These are phyloP conservation scores for Leptodirus hochenwartii DNA, from an alignment of 2,888 invertebrate species.

Conservation along the genomic window DNA sequence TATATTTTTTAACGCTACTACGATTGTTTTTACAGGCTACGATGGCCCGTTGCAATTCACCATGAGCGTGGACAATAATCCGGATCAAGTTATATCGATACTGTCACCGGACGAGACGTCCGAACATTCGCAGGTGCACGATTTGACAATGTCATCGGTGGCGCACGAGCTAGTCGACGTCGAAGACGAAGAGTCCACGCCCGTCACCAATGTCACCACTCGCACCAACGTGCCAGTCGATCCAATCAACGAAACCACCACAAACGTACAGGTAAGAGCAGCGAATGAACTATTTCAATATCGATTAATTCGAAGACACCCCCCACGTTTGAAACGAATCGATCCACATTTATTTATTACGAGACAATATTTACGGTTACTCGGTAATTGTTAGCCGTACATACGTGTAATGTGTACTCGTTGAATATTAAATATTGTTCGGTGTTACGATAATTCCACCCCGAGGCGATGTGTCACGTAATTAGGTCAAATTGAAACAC, in stretches of 20 bases:
- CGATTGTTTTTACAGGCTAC: constrained; percentile 38
- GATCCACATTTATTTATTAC: no score
- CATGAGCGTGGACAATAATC: constrained; percentile 57
- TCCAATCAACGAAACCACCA: constrained; percentile 17
- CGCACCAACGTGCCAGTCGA: constrained; percentile 21
- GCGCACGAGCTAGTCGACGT: constrained; percentile 26
- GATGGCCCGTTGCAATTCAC: constrained; percentile 78
- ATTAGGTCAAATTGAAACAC: no score
- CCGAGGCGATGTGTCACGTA: no score
- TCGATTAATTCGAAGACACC: no score
- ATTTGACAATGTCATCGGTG: constrained; percentile 13
- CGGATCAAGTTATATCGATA: constrained; percentile 49
- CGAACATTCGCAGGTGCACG: constrained; percentile 12
- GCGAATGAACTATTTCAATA: no score
- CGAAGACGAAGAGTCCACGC: constrained; percentile 43
- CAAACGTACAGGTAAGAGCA: no score
- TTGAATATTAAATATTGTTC: no score
- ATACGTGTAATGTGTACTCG: no score
- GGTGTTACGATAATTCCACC: no score
- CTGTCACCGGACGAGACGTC: constrained; percentile 19
- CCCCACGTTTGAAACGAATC: no score
- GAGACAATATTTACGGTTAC: no score
- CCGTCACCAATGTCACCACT: constrained; percentile 29
- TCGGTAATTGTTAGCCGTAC: no score
- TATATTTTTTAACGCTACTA: constrained; percentile 6